Evolutionary conservation across 2,888 invertebrate species (phyloP).

Genomic region (Cyclophora albipunctata): DNA sequence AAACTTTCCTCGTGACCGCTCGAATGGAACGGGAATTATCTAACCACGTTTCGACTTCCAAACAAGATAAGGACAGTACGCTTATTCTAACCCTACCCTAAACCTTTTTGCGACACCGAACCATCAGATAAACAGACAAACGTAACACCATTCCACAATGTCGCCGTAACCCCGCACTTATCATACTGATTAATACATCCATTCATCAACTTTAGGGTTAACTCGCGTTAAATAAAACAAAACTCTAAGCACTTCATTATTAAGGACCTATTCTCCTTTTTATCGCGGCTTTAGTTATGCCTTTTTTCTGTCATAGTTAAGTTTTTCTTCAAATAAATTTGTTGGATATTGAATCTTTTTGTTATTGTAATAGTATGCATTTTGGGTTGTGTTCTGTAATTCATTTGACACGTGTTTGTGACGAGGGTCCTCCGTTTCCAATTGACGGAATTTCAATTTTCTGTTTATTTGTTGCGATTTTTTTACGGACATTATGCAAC

Average conservation of each 20-base stretch:
- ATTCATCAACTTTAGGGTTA: slow-evolving; percentile 35
- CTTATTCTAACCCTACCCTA: slow-evolving; percentile 32
- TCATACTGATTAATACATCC: slow-evolving; percentile 41
- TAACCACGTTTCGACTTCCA: slow-evolving; percentile 18
- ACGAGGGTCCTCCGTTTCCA: slow-evolving; percentile 38
- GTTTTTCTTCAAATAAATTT: slow-evolving; percentile 1
- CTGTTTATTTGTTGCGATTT: slow-evolving; percentile 34
- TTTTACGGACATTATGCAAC: slow-evolving; percentile 33
- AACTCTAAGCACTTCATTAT: background rate
- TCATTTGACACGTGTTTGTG: slow-evolving; percentile 24
- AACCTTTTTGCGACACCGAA: slow-evolving; percentile 24
- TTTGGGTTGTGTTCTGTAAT: slow-evolving; percentile 9
- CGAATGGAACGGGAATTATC: slow-evolving; percentile 22
- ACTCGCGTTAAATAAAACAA: slow-evolving; percentile 8
- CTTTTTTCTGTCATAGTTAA: slow-evolving; percentile 5
- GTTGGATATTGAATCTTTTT: slow-evolving; percentile 6
- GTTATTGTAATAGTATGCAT: slow-evolving; percentile 1
- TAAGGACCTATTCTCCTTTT: background rate
- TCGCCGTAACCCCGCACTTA: slow-evolving; percentile 25
- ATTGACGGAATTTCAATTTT: slow-evolving; percentile 47
- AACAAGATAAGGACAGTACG: slow-evolving; percentile 27
- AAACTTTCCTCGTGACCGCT: slow-evolving; percentile 7
- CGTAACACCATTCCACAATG: slow-evolving; percentile 12
- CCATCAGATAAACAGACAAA: slow-evolving; percentile 37
- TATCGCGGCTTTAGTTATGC: slow-evolving; percentile 2